These are phyloP conservation scores for Tetragonula clypearis DNA, from an alignment of 1,140 invertebrate genomes.

Conservation along the genomic window DNA sequence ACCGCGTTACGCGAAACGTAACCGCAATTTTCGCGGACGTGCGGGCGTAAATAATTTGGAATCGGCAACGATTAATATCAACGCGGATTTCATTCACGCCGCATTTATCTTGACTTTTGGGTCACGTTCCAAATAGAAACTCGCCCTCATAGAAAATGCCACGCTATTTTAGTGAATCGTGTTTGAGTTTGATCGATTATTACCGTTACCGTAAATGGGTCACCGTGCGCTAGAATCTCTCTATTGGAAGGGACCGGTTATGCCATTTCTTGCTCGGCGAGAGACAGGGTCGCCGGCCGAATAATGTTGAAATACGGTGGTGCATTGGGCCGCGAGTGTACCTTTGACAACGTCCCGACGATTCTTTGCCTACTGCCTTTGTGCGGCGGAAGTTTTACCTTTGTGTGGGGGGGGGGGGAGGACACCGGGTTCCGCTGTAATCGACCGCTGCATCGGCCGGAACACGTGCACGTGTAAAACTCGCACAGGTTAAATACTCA, in stretches of 20 bases:
- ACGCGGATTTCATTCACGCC: neutral
- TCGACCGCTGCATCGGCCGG: neutral
- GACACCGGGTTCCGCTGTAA: neutral
- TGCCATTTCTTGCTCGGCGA: conserved; percentile 20
- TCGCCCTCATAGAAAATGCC: conserved; percentile 20
- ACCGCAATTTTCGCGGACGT: neutral
- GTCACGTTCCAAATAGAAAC: conserved; percentile 14
- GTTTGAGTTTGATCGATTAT: conserved; percentile 49
- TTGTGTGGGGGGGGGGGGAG: neutral
- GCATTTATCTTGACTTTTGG: conserved; percentile 2
- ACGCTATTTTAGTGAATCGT: conserved; percentile 26
- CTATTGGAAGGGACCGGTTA: conserved; percentile 36
- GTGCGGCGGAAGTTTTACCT: neutral
- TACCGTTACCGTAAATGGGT: conserved; percentile 27
- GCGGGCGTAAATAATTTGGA: neutral
- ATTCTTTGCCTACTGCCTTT: conserved; percentile 6
- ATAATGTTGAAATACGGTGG: neutral
- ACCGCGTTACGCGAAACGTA: neutral
- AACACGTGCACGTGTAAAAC: neutral
- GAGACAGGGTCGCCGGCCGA: neutral
- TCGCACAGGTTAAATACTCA: neutral
- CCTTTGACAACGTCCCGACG: conserved; percentile 19
- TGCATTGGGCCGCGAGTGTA: neutral
- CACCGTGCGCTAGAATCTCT: neutral
- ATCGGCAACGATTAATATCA: neutral